Evolutionary conservation across 2,888 invertebrate genomes (phyloP), one percentile per base, ranked within the genome.

Genomic region (Monoplex corrugatus): DNA sequence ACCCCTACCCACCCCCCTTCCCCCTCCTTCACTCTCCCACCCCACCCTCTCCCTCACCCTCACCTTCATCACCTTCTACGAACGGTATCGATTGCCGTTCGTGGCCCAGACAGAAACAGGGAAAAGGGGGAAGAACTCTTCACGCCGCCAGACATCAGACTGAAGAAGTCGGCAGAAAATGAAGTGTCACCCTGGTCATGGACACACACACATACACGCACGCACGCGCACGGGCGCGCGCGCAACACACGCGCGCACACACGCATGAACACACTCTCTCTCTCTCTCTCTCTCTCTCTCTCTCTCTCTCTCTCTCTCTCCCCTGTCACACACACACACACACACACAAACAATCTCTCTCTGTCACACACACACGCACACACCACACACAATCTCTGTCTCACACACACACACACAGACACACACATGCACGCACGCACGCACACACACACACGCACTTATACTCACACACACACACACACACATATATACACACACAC

Each of bases 91-190:
- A 72, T 72, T 72, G 68, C 68, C 23, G 28, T 38, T n/a, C 16
- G 13, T 75, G 35, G 35, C 2, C 75, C 75, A 75, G 75, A 75
- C 75, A 75, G 75, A 28, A 72, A 72, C 68, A n/a, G 68, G 57
- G 57, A 57, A n/a, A 0, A 38, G 75, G 75, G 6, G 35, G 72
- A 1, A n/a, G 38, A 16, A 38, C 38, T 75, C 38, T 38, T 13
- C n/a, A 75, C 75, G 2, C 38, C n/a, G 16, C 19, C 38, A 35
- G 75, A 75, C 75, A 75, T 75, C 75, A 35, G 75, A 16, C 75
- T 75, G 75, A 75, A 75, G 75, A 38, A 75, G 75, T 38, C 38
- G 10, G 38, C 35, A 75, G 75, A 75, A 75, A n/a, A 75, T 75
- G 75, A 75, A 75, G 75, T 38, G 38, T 38, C 38, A 38, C 75